A percentile compares a stretch with the other conserved stretches of the same genome.
Conservation (phyloP, 1,140 invertebrate genomes). For the Bombus vancouverensis region DNA sequence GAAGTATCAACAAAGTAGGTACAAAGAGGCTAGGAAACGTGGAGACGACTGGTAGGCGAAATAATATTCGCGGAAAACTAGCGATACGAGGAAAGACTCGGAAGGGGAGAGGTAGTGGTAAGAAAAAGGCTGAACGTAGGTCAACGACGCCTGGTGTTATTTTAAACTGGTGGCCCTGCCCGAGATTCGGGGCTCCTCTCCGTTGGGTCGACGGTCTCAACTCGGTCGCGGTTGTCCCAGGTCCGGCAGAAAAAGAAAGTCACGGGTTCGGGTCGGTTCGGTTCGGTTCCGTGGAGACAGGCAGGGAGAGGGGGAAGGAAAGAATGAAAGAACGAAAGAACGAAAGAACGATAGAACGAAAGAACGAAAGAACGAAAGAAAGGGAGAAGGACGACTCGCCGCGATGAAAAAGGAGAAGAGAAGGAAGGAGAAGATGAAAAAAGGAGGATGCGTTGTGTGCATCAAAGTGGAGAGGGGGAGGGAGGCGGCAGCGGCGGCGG, state of each 20-base stretch:
- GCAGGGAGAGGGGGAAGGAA: constrained; percentile 37
- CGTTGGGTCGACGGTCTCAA: constrained; percentile 59
- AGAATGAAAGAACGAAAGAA: constrained; percentile 19
- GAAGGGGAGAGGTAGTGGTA: constrained; percentile 1
- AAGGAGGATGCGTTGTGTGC: background rate
- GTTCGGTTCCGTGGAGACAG: background rate
- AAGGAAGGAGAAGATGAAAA: constrained; percentile 24
- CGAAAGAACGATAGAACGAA: background rate
- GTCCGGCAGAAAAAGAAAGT: constrained; percentile 70
- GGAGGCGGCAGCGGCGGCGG: background rate
- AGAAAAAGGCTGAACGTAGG: constrained; percentile 37
- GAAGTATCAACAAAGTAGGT: accelerated
- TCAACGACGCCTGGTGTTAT: constrained; percentile 52
- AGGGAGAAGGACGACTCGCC: constrained; percentile 39
- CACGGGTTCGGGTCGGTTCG: background rate
- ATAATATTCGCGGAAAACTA: constrained; percentile 5
- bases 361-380: background rate
- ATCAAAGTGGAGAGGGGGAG: background rate
- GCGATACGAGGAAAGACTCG: constrained; percentile 43
- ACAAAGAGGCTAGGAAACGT: background rate
- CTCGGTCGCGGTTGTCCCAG: constrained; percentile 77
- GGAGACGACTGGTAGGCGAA: background rate
- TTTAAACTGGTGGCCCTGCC: constrained; percentile 53
- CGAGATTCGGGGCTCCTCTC: constrained; percentile 37
- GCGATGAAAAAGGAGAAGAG: constrained; percentile 33